Conservation (phyloP, 2,888 invertebrate genomes). For the Perithous albicinctus region DNA sequence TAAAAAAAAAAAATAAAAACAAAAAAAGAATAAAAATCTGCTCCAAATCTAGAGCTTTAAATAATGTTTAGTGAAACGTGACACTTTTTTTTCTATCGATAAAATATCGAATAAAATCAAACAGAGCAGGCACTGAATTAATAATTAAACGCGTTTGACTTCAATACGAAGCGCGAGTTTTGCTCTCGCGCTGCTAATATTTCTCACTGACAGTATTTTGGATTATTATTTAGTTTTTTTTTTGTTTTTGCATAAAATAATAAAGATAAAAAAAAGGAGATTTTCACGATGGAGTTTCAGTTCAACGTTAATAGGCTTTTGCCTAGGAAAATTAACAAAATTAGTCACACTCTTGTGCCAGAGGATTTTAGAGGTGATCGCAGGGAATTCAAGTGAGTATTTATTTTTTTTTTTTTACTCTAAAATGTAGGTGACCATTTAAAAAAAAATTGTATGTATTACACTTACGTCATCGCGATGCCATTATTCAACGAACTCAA, state of each 20-base stretch:
- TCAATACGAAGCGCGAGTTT: slow-evolving; percentile 7
- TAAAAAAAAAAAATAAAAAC: too few relatives aligned
- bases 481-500: slow-evolving; percentile 14
- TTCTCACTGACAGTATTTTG: not conserved
- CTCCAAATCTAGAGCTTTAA: not conserved
- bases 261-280: not conserved
- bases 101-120: not conserved
- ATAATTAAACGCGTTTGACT: slow-evolving; percentile 30
- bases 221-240: slow-evolving; percentile 6
- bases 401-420: too few relatives aligned
- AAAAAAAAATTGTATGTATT: not conserved
- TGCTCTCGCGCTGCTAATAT: not conserved
- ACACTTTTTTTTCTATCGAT: not conserved
- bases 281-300: slow-evolving; percentile 80
- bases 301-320: slow-evolving; percentile 82
- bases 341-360: slow-evolving; percentile 81
- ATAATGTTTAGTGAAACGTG: slow-evolving; percentile 22
- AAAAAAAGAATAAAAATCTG: too few relatives aligned
- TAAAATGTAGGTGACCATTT: too few relatives aligned
- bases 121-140: slow-evolving; percentile 5
- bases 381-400: slow-evolving; percentile 81
- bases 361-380: slow-evolving; percentile 82
- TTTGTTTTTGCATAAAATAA: not conserved
- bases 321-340: slow-evolving; percentile 82
- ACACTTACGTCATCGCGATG: slow-evolving; percentile 1